Conservation (phyloP, 2,888 invertebrate species). For the Adela reaumurella region DNA sequence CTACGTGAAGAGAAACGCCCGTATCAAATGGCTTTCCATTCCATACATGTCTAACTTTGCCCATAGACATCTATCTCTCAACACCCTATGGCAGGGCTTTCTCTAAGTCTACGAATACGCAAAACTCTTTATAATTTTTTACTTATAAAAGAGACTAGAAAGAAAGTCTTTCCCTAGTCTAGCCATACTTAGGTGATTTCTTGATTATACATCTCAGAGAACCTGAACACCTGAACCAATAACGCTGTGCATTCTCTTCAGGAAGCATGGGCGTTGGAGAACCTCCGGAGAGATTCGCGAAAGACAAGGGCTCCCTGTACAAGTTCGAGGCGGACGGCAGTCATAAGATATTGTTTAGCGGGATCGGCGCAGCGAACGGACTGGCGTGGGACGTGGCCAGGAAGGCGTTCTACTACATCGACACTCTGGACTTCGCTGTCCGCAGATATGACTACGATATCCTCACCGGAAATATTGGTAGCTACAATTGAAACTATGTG, state of each 20-base stretch:
- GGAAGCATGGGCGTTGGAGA: slow-evolving; percentile 43
- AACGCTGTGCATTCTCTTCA: slow-evolving; percentile 10
- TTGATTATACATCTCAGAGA: neutral
- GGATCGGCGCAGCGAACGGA: slow-evolving; percentile 58
- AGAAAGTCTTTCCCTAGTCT: too few species aligned
- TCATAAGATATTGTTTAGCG: neutral
- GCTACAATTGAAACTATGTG: slow-evolving; percentile 6
- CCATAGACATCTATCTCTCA: too few species aligned
- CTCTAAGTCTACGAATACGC: too few species aligned
- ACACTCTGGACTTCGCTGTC: slow-evolving; percentile 55
- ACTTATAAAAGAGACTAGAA: too few species aligned
- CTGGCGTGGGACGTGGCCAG: slow-evolving; percentile 61
- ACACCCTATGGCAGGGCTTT: too few species aligned
- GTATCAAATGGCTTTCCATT: too few species aligned
- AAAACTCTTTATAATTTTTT: too few species aligned
- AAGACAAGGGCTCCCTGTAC: slow-evolving; percentile 20
- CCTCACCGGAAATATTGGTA: slow-evolving; percentile 47
- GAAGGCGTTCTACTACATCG: slow-evolving; percentile 62
- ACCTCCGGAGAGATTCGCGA: slow-evolving; percentile 30
- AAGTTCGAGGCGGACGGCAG: neutral
- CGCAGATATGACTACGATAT: slow-evolving; percentile 62
- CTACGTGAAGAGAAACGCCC: too few species aligned
- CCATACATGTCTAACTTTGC: too few species aligned
- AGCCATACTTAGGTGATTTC: neutral
- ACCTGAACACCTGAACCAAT: neutral